A percentile compares a stretch with the other conserved stretches of the same genome.
Evolutionary conservation across 2,797 vertebrate genomes (phyloP).

Genomic region (Neopelma chrysocephalum): DNA sequence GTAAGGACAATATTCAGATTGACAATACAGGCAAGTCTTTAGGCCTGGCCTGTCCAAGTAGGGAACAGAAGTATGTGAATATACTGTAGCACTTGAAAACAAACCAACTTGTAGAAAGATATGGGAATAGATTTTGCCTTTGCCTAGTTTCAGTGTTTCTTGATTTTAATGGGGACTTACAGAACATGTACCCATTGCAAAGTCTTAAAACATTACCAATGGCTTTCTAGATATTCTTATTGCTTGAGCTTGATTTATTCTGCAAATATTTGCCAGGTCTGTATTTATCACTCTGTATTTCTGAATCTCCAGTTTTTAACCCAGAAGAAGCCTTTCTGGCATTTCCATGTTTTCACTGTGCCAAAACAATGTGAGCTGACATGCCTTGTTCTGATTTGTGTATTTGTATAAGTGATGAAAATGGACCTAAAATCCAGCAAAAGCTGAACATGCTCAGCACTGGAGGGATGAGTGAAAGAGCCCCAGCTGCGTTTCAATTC

Average conservation of each 20-base stretch:
- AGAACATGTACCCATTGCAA: not conserved
- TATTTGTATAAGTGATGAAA: not conserved
- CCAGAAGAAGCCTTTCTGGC: conserved; percentile 3
- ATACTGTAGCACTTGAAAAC: not conserved
- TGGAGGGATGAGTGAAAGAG: not conserved
- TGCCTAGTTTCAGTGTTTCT: not conserved
- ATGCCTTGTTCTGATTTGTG: not conserved
- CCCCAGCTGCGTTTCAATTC: not conserved
- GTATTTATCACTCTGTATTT: not conserved
- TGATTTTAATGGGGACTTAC: not conserved
- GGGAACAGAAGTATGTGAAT: not conserved
- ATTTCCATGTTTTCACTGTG: not conserved
- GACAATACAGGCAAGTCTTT: not conserved
- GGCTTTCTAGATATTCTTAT: conserved; percentile 12
- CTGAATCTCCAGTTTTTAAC: not conserved
- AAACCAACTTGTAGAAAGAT: not conserved
- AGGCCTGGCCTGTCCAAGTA: not conserved
- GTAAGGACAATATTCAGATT: not conserved
- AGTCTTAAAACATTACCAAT: not conserved
- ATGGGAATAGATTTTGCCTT: not conserved
- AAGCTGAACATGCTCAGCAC: not conserved
- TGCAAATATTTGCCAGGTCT: not conserved
- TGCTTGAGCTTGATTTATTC: not conserved
- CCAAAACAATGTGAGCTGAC: not conserved
- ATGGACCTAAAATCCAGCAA: not conserved